A percentile compares a stretch with the other conserved stretches of the same genome.
Evolutionary conservation across 2,113 vertebrate species (phyloP).

Genomic region (Indicator indicator): DNA sequence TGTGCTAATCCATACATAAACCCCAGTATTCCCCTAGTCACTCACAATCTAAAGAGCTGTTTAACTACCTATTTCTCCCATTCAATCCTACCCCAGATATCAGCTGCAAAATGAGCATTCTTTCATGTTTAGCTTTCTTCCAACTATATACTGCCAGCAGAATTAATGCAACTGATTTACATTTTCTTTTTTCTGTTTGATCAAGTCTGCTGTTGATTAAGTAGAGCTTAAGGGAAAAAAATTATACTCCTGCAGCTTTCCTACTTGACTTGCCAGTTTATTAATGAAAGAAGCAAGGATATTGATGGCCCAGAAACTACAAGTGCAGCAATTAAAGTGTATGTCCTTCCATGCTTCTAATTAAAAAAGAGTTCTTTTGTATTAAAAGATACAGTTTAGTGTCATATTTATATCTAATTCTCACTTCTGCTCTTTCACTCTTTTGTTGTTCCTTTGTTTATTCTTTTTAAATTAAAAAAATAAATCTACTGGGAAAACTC

Average conservation of each 20-base stretch:
- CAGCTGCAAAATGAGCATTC: slow-evolving; percentile 57
- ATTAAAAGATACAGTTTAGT: slow-evolving; percentile 60
- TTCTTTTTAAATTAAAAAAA: slow-evolving; percentile 29
- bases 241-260: slow-evolving; percentile 70
- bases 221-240: slow-evolving; percentile 74
- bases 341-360: slow-evolving; percentile 77
- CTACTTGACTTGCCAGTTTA: slow-evolving; percentile 80
- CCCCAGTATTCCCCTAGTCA: slow-evolving; percentile 78
- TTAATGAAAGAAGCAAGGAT: slow-evolving; percentile 81
- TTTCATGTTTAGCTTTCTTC: slow-evolving; percentile 73
- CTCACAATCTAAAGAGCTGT: slow-evolving; percentile 75
- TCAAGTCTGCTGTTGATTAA: slow-evolving; percentile 80
- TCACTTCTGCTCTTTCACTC: slow-evolving; percentile 11
- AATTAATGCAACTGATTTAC: slow-evolving; percentile 80
- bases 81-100: slow-evolving; percentile 41
- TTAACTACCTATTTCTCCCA: slow-evolving; percentile 76
- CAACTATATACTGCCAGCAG: slow-evolving; percentile 70
- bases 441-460: not conserved
- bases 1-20: slow-evolving; percentile 91
- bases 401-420: slow-evolving; percentile 59
- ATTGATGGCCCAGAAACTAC: slow-evolving; percentile 81
- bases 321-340: slow-evolving; percentile 78
- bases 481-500: slow-evolving; percentile 17
- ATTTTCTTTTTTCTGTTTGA: slow-evolving; percentile 77
- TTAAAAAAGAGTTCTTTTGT: slow-evolving; percentile 73